phyloP scores from a whole-genome alignment of 2,888 invertebrate genomes.

The Drosophila melanosoma region DNA sequence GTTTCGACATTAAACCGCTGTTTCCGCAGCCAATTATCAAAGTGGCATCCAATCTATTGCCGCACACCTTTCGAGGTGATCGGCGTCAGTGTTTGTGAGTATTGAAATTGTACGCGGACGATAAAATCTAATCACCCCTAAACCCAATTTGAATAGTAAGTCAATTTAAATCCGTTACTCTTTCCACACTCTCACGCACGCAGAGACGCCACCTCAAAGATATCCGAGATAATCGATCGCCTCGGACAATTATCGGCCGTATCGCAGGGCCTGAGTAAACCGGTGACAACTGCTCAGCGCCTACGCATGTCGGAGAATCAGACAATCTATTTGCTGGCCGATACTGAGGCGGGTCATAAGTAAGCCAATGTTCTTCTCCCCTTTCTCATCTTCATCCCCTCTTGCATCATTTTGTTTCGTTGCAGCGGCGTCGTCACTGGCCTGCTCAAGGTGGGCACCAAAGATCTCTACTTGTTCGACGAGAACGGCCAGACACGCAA shows the following conservation, averaged over 20 bases:
- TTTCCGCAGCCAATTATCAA: constrained; percentile 86
- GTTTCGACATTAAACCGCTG: constrained; percentile 86
- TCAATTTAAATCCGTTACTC: constrained; percentile 56
- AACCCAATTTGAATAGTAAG: constrained; percentile 18
- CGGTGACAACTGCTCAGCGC: constrained; percentile 90
- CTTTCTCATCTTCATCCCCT: too few relatives aligned
- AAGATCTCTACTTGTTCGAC: constrained; percentile 95
- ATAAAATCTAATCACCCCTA: background rate
- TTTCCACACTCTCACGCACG: constrained; percentile 78
- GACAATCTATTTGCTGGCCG: constrained; percentile 84
- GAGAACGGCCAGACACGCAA: constrained; percentile 90
- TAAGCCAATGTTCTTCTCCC: constrained; percentile 82
- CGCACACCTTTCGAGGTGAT: constrained; percentile 86
- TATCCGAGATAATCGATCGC: constrained; percentile 88
- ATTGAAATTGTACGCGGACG: constrained; percentile 72
- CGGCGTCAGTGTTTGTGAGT: constrained; percentile 86
- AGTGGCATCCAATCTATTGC: constrained; percentile 86
- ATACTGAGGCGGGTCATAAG: constrained; percentile 86
- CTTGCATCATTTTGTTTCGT: background rate
- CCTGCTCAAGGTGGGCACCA: constrained; percentile 94
- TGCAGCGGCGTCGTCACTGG: constrained; percentile 92
- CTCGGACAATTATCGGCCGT: constrained; percentile 90
- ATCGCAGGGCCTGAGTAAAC: constrained; percentile 90
- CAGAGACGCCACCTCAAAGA: constrained; percentile 87
- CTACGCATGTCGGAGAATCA: constrained; percentile 87